Evolutionary conservation across 2,113 vertebrate genomes (phyloP).

Genomic region (Malurus cyaneus): DNA sequence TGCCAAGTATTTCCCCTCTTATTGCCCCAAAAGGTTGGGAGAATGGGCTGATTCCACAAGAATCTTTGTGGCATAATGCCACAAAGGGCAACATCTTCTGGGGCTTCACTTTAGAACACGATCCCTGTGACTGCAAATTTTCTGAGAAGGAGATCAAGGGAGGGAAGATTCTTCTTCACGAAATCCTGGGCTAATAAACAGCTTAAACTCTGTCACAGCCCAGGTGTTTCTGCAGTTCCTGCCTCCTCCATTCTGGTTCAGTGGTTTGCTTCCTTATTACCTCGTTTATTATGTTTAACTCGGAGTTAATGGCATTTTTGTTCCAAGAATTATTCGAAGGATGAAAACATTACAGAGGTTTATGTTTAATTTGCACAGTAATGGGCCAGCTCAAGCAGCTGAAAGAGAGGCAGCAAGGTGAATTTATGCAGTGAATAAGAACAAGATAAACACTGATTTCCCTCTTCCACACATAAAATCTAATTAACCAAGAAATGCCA

Average conservation of each 20-base stretch:
- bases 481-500: not conserved
- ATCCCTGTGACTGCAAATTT: not conserved
- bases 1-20: not conserved
- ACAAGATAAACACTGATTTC: not conserved
- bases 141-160: not conserved
- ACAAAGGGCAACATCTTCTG: fast-evolving
- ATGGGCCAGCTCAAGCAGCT: not conserved
- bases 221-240: not conserved
- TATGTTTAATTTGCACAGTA: not conserved
- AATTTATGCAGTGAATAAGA: not conserved
- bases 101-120: not conserved
- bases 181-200: not conserved
- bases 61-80: not conserved
- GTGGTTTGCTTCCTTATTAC: slow-evolving; percentile 26
- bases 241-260: not conserved
- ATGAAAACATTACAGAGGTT: not conserved
- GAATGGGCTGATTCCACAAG: not conserved
- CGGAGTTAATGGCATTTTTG: not conserved
- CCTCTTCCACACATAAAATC: not conserved
- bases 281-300: not conserved
- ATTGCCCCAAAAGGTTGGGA: fast-evolving
- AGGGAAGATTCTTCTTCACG: not conserved
- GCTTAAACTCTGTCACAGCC: not conserved
- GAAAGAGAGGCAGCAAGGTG: not conserved
- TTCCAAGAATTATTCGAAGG: not conserved